phyloP scores from a whole-genome alignment of 2,797 vertebrate species.

The Jordanella pulchra region DNA sequence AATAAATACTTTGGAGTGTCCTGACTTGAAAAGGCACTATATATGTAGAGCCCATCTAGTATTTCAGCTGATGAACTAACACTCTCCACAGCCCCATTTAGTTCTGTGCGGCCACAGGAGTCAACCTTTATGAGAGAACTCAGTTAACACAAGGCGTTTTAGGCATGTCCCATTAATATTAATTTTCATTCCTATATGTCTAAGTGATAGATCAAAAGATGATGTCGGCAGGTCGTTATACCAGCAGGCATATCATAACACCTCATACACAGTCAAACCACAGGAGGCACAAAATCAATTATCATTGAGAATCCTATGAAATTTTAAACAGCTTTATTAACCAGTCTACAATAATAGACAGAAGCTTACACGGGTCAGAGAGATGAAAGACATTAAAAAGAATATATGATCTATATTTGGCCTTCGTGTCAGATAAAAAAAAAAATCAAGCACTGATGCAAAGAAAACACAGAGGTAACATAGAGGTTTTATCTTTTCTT shows the following conservation, averaged over 20 bases:
- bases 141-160: conserved; percentile 1
- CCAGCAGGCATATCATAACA: conserved; percentile 17
- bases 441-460: conserved; percentile 13
- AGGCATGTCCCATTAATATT: conserved; percentile 19
- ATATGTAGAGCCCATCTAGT: too few species aligned
- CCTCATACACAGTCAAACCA: conserved; percentile 25
- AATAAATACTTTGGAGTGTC: too few species aligned
- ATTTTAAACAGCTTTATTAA: conserved; percentile 49
- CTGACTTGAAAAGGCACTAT: too few species aligned
- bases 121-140: conserved; percentile 23
- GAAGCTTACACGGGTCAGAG: conserved; percentile 25
- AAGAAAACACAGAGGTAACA: neutral
- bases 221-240: conserved; percentile 48
- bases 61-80: neutral
- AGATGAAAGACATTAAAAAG: conserved; percentile 43
- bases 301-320: conserved; percentile 51
- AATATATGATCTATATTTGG: conserved; percentile 17
- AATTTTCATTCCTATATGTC: conserved; percentile 46
- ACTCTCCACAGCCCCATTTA: neutral
- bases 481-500: neutral
- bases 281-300: conserved; percentile 61
- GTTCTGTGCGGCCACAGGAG: neutral
- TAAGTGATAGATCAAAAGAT: conserved; percentile 64
- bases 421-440: conserved; percentile 24
- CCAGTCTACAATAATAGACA: conserved; percentile 13